phyloP scores from a whole-genome alignment of 2,797 vertebrate genomes.

The Melopsittacus undulatus region DNA sequence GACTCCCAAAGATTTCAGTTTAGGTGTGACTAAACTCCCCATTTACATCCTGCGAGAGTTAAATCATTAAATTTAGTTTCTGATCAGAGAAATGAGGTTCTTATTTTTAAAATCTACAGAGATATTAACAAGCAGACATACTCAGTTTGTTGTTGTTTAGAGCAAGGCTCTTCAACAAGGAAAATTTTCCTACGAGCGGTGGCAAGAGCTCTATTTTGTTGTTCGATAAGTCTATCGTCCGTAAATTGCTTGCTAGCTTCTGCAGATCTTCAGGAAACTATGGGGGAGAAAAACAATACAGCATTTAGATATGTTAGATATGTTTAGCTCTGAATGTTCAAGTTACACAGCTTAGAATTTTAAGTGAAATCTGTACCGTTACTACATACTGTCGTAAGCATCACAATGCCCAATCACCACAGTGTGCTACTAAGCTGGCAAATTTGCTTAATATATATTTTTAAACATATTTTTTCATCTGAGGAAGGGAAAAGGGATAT shows the following conservation, averaged over 20 bases:
- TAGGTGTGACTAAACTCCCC: background rate
- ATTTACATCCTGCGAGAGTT: background rate
- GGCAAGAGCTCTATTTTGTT: constrained; percentile 94
- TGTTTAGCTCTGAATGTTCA: background rate
- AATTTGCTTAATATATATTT: background rate
- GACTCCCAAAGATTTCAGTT: background rate
- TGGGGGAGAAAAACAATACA: constrained; percentile 1
- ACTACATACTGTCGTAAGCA: background rate
- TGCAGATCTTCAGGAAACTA: constrained; percentile 97
- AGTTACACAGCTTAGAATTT: background rate
- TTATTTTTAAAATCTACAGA: background rate
- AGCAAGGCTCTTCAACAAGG: constrained; percentile 88
- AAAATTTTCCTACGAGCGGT: constrained; percentile 87
- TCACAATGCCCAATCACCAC: background rate
- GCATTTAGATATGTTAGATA: background rate
- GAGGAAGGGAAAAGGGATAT: background rate
- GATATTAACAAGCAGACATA: constrained; percentile 74
- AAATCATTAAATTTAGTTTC: background rate
- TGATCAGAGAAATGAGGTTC: background rate
- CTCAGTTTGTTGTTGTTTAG: constrained; percentile 90
- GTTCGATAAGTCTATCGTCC: constrained; percentile 91
- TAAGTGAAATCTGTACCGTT: background rate
- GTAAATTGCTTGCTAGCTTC: constrained; percentile 87
- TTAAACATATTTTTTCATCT: background rate
- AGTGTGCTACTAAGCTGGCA: background rate